Percentiles rank a stretch among this genome's conserved stretches.
Evolutionary conservation across 2,888 invertebrate species (phyloP).

Genomic region (Ennomos erosarius): DNA sequence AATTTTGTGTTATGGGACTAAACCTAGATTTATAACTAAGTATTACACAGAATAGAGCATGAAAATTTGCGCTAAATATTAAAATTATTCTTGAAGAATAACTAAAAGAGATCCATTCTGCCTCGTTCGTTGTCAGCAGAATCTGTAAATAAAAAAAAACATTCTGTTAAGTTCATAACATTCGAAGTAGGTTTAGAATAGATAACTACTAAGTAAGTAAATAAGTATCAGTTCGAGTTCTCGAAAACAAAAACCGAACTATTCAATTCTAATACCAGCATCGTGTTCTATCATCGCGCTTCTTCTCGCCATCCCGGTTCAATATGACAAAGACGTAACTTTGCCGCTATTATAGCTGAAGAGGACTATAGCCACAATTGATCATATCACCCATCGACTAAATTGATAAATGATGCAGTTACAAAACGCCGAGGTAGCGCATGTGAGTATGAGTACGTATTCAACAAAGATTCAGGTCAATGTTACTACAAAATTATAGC

Average conservation of each 20-base stretch:
- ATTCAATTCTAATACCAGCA: too few species aligned
- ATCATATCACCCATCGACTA: conserved; percentile 44
- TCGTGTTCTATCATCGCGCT: too few species aligned
- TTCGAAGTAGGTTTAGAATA: too few species aligned
- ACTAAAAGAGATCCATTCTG: conserved; percentile 78
- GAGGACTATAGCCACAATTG: conserved; percentile 34
- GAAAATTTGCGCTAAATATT: conserved; percentile 72
- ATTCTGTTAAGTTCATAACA: conserved; percentile 1
- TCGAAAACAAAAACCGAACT: too few species aligned
- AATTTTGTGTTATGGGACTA: conserved; percentile 39
- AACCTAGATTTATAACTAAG: conserved; percentile 51
- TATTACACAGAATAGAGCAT: conserved; percentile 65
- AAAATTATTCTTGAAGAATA: conserved; percentile 68
- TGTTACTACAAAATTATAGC: conserved; percentile 42
- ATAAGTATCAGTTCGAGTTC: too few species aligned
- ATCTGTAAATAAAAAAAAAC: conserved; percentile 53
- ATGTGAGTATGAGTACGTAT: conserved; percentile 26
- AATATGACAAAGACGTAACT: conserved; percentile 8
- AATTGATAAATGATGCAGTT: conserved; percentile 63
- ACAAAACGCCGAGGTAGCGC: conserved; percentile 45
- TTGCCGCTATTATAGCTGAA: conserved; percentile 12
- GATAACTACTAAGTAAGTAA: too few species aligned
- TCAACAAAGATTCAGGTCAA: conserved; percentile 57
- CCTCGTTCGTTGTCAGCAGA: conserved; percentile 57
- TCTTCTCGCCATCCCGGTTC: neutral